phyloP scores from a whole-genome alignment of 2,888 invertebrate species.

The Tetheella fluctuosa region DNA sequence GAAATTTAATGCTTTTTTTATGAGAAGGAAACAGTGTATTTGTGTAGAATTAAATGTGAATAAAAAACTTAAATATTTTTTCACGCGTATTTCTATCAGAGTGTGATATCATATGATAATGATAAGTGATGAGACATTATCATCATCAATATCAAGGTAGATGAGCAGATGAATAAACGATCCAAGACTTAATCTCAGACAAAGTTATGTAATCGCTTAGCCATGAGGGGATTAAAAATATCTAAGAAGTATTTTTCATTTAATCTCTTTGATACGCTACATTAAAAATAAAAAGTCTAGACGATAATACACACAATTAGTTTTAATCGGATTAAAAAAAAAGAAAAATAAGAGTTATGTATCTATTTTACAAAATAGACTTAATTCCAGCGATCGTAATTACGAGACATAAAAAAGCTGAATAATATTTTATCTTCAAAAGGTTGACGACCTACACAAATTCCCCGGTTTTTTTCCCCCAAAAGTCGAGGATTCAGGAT shows the following conservation, averaged over 20 bases:
- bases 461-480: conserved; percentile 2
- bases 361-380: neutral
- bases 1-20: neutral
- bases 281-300: neutral
- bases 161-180: no score
- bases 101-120: no score
- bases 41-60: neutral
- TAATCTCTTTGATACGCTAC: neutral
- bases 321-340: neutral
- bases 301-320: neutral
- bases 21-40: neutral
- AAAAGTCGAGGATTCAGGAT: conserved; percentile 2
- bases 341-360: neutral
- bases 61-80: neutral
- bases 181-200: no score
- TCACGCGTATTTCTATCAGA: no score
- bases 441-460: neutral
- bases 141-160: no score
- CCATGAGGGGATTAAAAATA: neutral
- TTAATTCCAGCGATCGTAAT: neutral
- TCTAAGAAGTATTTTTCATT: no score
- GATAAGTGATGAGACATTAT: no score
- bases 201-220: neutral
- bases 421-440: neutral
- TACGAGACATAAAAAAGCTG: neutral